Conservation (phyloP, 92 coral and sea anemone genomes). For the Isaurus tuberculatus region DNA sequence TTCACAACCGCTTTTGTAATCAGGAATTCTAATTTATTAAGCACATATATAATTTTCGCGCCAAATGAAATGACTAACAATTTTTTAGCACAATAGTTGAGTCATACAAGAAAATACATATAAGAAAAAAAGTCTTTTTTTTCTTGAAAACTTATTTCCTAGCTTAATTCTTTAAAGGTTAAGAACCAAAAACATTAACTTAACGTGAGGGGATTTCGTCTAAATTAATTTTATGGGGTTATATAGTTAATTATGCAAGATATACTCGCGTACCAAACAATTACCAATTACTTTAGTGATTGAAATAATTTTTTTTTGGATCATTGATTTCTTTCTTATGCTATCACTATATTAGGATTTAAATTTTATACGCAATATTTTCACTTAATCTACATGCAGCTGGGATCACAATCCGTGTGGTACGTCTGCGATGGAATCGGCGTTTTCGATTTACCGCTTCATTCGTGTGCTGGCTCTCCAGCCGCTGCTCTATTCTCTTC, state of each 20-base stretch:
- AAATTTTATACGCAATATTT: slow-evolving; percentile 7
- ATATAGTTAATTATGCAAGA: slow-evolving; percentile 16
- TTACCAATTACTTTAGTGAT: slow-evolving; percentile 8
- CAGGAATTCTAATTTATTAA: background rate
- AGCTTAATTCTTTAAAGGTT: background rate
- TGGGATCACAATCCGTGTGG: slow-evolving; percentile 47
- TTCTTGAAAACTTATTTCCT: background rate
- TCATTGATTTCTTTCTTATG: slow-evolving; percentile 9
- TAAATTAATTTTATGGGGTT: background rate
- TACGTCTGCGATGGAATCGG: slow-evolving; percentile 1
- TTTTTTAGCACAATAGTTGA: slow-evolving; percentile 3
- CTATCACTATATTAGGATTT: background rate
- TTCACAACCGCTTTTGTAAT: no score
- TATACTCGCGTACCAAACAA: slow-evolving; percentile 2
- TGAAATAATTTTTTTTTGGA: background rate
- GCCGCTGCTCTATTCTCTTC: slow-evolving; percentile 41
- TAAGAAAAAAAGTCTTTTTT: no score
- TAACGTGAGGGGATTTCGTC: background rate
- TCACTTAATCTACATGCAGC: slow-evolving; percentile 56
- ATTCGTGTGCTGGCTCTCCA: slow-evolving; percentile 24
- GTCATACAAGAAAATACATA: background rate
- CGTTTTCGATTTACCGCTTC: slow-evolving; percentile 25
- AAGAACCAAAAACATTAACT: slow-evolving; percentile 14
- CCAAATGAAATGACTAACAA: slow-evolving; percentile 17
- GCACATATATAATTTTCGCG: no score